Conservation (phyloP, 2,797 vertebrate genomes). For the Zalophus californianus region DNA sequence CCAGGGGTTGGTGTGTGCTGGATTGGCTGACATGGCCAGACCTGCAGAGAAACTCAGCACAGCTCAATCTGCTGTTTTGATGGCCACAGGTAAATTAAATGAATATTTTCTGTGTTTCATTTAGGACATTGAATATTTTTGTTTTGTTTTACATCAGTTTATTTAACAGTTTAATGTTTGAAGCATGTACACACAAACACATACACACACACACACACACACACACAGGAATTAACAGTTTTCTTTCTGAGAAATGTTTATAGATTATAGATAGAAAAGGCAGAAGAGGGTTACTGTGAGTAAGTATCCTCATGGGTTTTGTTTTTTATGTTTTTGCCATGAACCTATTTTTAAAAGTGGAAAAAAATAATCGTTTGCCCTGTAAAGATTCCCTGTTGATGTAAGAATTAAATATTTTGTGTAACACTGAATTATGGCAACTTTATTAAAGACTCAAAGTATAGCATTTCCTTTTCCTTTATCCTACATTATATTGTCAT, state of each 20-base stretch:
- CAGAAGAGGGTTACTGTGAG: background rate
- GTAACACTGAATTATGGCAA: background rate
- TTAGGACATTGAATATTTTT: background rate
- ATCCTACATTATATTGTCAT: background rate
- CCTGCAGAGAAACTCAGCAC: slow-evolving; percentile 97
- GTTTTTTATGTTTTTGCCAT: background rate
- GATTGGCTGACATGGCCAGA: slow-evolving; percentile 97
- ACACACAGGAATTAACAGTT: background rate
- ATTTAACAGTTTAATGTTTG: background rate
- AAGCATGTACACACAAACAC: background rate
- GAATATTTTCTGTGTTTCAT: background rate
- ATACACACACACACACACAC: background rate
- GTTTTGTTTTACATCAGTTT: background rate
- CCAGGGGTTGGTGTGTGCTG: slow-evolving; percentile 95
- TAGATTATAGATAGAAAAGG: background rate
- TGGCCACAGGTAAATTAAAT: slow-evolving; percentile 93
- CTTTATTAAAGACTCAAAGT: background rate
- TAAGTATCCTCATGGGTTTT: background rate
- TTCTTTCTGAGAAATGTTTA: background rate
- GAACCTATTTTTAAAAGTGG: background rate
- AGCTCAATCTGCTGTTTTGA: slow-evolving; percentile 95
- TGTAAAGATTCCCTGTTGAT: background rate
- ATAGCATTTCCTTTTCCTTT: background rate
- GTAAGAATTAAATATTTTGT: background rate
- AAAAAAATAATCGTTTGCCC: background rate